Conservation (phyloP, 2,888 invertebrate genomes). For the Orthosia gothica region DNA sequence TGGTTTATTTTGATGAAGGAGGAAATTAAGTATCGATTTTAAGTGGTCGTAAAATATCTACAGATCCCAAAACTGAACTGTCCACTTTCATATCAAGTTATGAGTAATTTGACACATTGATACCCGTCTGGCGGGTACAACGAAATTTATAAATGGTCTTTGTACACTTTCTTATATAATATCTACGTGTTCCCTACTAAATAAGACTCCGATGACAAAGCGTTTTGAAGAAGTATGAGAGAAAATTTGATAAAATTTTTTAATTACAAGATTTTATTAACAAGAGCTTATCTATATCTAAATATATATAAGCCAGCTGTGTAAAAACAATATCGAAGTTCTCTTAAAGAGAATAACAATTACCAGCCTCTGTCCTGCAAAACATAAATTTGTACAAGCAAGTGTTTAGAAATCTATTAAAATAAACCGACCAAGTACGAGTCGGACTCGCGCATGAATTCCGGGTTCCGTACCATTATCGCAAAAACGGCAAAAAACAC, state of each 20-base stretch:
- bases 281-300: too few species aligned
- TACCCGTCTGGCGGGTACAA: conserved; percentile 17
- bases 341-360: too few species aligned
- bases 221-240: background rate
- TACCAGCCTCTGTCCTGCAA: background rate
- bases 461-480: too few species aligned
- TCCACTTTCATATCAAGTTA: conserved; percentile 55
- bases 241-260: background rate
- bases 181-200: background rate
- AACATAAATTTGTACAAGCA: too few species aligned
- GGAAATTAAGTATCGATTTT: background rate
- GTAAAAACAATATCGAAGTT: too few species aligned
- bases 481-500: too few species aligned
- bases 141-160: conserved; percentile 10
- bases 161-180: conserved; percentile 5
- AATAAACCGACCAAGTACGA: background rate
- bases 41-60: conserved; percentile 18
- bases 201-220: background rate
- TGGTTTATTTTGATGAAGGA: background rate
- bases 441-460: too few species aligned
- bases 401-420: background rate
- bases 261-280: too few species aligned
- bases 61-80: conserved; percentile 43
- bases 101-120: conserved; percentile 36
- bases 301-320: too few species aligned